Evolutionary conservation across 1,140 invertebrate species (phyloP), one percentile per base, ranked within the genome.

Genomic region (Sogatella furcifera): DNA sequence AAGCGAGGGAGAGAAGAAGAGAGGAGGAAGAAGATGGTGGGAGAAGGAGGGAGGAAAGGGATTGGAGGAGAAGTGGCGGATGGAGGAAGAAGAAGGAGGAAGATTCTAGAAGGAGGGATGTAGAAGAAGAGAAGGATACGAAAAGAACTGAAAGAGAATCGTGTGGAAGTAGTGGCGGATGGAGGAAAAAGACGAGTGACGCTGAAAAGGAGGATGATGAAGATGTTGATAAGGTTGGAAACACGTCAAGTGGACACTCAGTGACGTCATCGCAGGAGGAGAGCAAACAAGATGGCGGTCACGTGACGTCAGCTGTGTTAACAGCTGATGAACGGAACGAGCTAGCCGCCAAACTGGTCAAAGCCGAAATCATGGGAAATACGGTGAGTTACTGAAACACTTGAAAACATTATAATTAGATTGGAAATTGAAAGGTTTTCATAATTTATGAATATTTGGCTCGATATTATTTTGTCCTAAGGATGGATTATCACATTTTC

Each of bases 321-420:
- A 82, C 84, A 34, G 85, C 92, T 72, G 83, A 88, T 69, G 86
- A 95, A 71, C 83, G 95, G 78, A 96, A 96, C 76, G 82, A 85
- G 64, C 69, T 97, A 11, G 89, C 84, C 19, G 90, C 92, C 14
- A 92, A 89, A 76, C 81, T 94, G 61, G 74, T 96, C 0, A 94
- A 93, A 77, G 93, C 93, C 28, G 92, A 96, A 80, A 82, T 94
- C 62, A 81, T 93, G 77, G 92, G 92, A 43, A 85, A 96, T 72
- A 72, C 71, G 56, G 81, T 81, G 67, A 70, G 71, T 66, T n/a
- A n/a, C n/a, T n/a, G n/a, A n/a, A n/a, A n/a, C n/a, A n/a, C n/a
- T 62, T 54, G 19, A 57, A 53, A 52, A 44, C 28, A 22, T 53
- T 21, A 19, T 52, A 14, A 54, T 42, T 55, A n/a, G n/a, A 52